Percentiles rank a stretch among this genome's conserved stretches.
phyloP scores from a whole-genome alignment of 2,113 vertebrate species.

The Mustelus asterias region DNA sequence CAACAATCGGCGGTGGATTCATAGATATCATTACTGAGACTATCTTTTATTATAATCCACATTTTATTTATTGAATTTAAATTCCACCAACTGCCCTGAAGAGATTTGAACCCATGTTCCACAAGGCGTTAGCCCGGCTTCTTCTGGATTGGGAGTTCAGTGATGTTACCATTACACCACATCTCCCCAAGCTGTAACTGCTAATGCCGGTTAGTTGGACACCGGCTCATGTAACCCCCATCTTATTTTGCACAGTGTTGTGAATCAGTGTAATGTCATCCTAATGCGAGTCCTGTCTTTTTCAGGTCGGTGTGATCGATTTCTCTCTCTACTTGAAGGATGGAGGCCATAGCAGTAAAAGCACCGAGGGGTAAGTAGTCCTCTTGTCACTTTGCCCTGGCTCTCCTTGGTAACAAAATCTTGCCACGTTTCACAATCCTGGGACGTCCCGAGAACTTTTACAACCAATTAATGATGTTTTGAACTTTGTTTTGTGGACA shows the following conservation, averaged over 20 bases:
- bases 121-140: no score
- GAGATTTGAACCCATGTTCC: no score
- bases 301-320: conserved; percentile 93
- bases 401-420: not conserved
- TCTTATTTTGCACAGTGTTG: not conserved
- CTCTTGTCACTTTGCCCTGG: no score
- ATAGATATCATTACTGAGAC: no score
- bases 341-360: conserved; percentile 84
- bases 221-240: no score
- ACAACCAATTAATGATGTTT: not conserved
- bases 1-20: no score
- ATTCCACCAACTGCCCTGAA: no score
- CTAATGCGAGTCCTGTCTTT: not conserved
- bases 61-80: no score
- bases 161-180: no score
- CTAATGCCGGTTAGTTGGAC: not conserved
- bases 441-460: not conserved
- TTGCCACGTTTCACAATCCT: not conserved
- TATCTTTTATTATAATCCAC: no score
- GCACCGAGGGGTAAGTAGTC: conserved; percentile 78
- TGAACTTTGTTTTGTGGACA: not conserved
- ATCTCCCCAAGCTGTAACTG: not conserved
- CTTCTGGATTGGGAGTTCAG: no score
- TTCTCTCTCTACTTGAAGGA: conserved; percentile 99
- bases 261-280: not conserved